Base-by-base conservation (phyloP, 2,113 vertebrate species). In the Nothoprocta pentlandii region DNA sequence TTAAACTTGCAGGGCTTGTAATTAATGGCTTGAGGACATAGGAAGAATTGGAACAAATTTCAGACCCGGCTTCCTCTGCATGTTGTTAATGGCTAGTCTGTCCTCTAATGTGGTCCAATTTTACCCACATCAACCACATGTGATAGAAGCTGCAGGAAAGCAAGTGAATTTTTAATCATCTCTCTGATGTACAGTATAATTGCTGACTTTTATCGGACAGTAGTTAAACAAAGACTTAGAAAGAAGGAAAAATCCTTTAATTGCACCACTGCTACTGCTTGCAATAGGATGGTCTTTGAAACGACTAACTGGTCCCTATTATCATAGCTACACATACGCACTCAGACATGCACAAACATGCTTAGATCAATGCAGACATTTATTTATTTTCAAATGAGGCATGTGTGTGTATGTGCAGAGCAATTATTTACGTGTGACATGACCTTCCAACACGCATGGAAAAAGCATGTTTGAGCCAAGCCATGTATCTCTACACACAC, bases 121-220 rank as follows among this genome's bases (percentile, higher is more conserved):
- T 94, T 91, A 95, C 95, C 93, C 92, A 71, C 95, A 96, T 95
- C 95, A 84, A 87, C 95, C 95, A 82, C 93, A 88, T 70, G 94
- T 77, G 92, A 96, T 87, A 94, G 84, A 56, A 96, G 90, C 96
- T 87, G 95, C 97, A 94, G 96, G 95, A 96, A 96, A 46, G 95
- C 93, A 64, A 95, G 93, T 93, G 95, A 95, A 94, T 97, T 96
- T 97, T 95, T 95, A 97, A 96, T 94, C 70, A 70, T 89, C 77
- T 46, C 91, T 96, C 93, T 96, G 94, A 96, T 92, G 91, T 95
- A 93, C 94, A 88, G 90, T 87, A 78, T 94, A 97, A 97, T 95
- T 95, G 90, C 95, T 90, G 97, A 96, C 95, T 97, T 97, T 92
- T 96, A 96, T 97, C 95, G 96, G 94, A 85, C 88, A 91, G 93